phyloP scores from a whole-genome alignment of 2,888 invertebrate genomes.

The Lepidocyrtoides sp. region DNA sequence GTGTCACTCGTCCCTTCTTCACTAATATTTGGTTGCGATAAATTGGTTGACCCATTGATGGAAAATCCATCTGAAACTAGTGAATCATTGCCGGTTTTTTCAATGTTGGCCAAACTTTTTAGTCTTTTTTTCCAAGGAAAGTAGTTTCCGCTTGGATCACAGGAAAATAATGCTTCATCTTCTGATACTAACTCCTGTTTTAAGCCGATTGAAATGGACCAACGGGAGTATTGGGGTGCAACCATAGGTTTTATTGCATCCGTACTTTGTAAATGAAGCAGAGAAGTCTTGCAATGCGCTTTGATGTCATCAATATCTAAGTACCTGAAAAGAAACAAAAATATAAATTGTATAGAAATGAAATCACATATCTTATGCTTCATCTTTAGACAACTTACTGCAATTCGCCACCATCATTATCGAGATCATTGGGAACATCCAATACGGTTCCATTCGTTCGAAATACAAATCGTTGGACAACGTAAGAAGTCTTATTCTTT shows the following conservation, averaged over 20 bases:
- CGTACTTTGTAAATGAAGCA: conserved; percentile 25
- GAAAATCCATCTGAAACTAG: too few relatives aligned
- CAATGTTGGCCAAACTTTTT: conserved; percentile 30
- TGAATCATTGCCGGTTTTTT: neutral
- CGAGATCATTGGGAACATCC: too few relatives aligned
- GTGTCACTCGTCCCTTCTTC: neutral
- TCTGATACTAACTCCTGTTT: conserved; percentile 1
- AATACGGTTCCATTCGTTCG: conserved; percentile 32
- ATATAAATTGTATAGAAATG: too few relatives aligned
- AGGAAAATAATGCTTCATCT: conserved; percentile 26
- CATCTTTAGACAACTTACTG: neutral
- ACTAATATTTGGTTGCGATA: neutral
- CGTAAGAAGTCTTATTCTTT: conserved; percentile 65
- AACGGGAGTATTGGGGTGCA: conserved; percentile 51
- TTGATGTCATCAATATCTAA: conserved; percentile 38
- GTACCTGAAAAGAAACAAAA: neutral
- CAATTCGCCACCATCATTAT: neutral
- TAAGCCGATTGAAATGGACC: conserved; percentile 62
- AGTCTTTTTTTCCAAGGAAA: conserved; percentile 64
- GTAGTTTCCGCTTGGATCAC: conserved; percentile 52
- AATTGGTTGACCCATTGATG: neutral
- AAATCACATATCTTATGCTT: too few relatives aligned
- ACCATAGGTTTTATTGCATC: conserved; percentile 39
- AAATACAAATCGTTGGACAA: conserved; percentile 68
- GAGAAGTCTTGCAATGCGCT: neutral